Percentiles rank a stretch among this genome's conserved stretches.
These are phyloP conservation scores for Chlorops oryzae DNA, from an alignment of 1,140 invertebrate species.

Conservation along the genomic window DNA sequence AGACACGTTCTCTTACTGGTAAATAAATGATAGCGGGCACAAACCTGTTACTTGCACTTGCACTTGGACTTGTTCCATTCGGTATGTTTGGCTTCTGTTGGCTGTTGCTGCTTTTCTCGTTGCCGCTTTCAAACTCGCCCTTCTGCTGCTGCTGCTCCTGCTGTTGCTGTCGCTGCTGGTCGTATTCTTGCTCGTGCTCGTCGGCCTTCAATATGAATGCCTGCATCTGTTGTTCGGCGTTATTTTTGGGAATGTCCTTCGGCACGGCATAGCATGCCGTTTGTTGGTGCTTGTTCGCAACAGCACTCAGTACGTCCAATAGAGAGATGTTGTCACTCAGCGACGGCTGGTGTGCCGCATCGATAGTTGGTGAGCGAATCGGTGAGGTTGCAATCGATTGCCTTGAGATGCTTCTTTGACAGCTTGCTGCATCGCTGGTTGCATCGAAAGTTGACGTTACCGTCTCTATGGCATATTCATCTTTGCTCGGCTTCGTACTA, in stretches of 20 bases:
- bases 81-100: background rate
- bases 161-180: too few relatives aligned
- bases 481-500: too few relatives aligned
- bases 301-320: conserved; percentile 18
- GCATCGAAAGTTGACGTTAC: background rate
- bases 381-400: conserved; percentile 37
- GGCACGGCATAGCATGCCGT: conserved; percentile 35
- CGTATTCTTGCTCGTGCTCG: conserved; percentile 21
- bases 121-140: background rate
- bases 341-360: background rate
- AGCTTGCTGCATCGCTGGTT: too few relatives aligned
- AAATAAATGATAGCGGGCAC: conserved; percentile 86
- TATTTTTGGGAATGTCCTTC: conserved; percentile 15
- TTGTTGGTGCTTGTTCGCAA: conserved; percentile 34
- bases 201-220: conserved; percentile 36
- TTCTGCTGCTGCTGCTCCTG: background rate
- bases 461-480: too few relatives aligned
- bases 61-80: too few relatives aligned
- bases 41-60: conserved; percentile 54
- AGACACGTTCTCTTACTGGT: conserved; percentile 78
- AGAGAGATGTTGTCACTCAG: too few relatives aligned
- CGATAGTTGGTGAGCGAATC: conserved; percentile 10
- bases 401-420: conserved; percentile 16
- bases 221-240: conserved; percentile 37
- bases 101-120: too few relatives aligned